phyloP scores from a whole-genome alignment of 2,797 vertebrate genomes.

The Eremophila alpestris region DNA sequence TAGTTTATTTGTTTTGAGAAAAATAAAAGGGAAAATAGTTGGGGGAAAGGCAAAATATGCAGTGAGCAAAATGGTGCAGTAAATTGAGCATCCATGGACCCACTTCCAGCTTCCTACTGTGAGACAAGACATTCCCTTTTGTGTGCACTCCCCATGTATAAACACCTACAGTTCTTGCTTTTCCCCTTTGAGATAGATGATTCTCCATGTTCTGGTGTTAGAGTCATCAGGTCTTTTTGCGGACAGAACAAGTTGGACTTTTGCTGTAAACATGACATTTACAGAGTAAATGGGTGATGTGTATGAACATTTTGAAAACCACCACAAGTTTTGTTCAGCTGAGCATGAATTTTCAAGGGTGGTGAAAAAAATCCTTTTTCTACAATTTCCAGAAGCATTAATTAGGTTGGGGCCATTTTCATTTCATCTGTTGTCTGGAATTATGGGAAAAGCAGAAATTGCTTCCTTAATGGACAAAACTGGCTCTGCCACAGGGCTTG shows the following conservation, averaged over 20 bases:
- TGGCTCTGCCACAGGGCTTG: neutral
- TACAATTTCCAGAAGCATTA: neutral
- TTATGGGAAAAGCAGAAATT: neutral
- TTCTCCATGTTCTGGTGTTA: neutral
- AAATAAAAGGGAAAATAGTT: neutral
- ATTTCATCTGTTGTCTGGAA: neutral
- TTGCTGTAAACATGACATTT: neutral
- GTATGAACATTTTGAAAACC: neutral
- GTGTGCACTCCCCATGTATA: neutral
- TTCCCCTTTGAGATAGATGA: neutral
- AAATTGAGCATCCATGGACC: neutral
- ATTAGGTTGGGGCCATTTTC: neutral
- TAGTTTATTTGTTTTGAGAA: neutral
- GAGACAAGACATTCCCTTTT: neutral
- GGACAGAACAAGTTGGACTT: neutral
- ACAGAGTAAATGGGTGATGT: rapidly evolving
- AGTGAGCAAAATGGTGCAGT: neutral
- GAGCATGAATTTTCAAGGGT: neutral
- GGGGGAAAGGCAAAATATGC: neutral
- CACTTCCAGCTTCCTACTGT: neutral
- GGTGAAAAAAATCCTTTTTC: neutral
- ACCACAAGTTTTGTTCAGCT: neutral
- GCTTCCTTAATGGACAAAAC: neutral
- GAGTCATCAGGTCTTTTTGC: neutral
- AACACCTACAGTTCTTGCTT: neutral